Evolutionary conservation across 2,113 vertebrate genomes (phyloP).

Genomic region (Lanius collurio): DNA sequence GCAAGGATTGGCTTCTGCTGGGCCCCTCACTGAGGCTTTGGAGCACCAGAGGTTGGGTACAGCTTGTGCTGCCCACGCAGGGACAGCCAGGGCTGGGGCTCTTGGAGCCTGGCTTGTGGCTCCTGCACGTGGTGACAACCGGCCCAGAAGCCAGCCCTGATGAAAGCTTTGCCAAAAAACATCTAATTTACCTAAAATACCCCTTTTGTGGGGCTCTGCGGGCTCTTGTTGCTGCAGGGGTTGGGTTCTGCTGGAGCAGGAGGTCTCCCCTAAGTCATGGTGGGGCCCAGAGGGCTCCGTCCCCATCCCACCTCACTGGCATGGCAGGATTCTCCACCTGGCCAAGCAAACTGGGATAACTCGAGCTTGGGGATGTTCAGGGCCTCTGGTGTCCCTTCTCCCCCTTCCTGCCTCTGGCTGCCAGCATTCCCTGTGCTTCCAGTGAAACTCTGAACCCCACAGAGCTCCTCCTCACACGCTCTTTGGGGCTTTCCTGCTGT

Average conservation of each 20-base stretch:
- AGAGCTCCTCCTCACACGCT: background rate
- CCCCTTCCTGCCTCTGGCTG: background rate
- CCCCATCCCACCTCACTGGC: rapidly evolving
- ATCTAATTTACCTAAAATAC: background rate
- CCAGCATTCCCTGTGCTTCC: background rate
- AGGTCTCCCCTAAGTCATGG: rapidly evolving
- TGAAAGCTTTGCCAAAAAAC: background rate
- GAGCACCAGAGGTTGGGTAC: background rate
- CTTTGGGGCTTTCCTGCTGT: background rate
- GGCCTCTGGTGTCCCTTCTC: background rate
- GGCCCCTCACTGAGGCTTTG: background rate
- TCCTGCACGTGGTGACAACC: background rate
- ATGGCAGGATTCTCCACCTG: background rate
- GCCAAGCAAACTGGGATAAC: background rate
- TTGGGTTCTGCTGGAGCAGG: background rate
- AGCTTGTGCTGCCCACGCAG: background rate
- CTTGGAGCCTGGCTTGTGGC: background rate
- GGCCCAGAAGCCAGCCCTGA: background rate
- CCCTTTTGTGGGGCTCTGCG: background rate
- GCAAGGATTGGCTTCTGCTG: background rate
- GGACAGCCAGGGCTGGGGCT: background rate
- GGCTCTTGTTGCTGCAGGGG: background rate
- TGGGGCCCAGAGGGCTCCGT: background rate
- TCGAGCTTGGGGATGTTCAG: background rate
- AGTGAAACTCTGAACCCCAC: background rate